Evolutionary conservation across 2,113 vertebrate species (phyloP), one percentile per base, ranked within the genome.

Genomic region (Pycnonotus jocosus): DNA sequence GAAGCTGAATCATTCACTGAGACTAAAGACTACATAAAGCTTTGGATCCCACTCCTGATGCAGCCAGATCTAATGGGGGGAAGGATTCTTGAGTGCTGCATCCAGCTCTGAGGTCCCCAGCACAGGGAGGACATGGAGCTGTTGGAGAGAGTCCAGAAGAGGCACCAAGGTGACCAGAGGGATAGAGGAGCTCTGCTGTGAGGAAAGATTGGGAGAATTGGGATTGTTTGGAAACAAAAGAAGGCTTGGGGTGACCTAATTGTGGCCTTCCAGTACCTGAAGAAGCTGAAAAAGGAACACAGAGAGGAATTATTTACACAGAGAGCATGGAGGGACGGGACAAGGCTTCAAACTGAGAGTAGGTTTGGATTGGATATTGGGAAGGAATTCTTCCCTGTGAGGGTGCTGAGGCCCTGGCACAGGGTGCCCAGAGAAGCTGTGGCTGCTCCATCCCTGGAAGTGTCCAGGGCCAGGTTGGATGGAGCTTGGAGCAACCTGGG

Each of bases 361-460:
- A 25, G 20, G 21, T 17, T 68, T 53, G 8, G 33, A n/a, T 15
- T 3, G 17, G 24, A 68, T n/a, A 18, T 12, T 31, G 0, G 11
- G 24, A 45, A 81, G 16, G 7, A 60, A 53, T 73, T 58, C 6
- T 20, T 45, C 23, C 27, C 37, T 51, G 10, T 1, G 12, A 73
- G 19, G 22, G 1, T 57, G 31, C 1, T 0, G 28, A 57, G 23
- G 33, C 7, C 23, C 51, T 45, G 45, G 51, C 6, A 38, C 5
- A 21, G 15, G 1, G 0, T n/a, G 0, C 2, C 31, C 23, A n/a
- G 45, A n/a, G 3, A 28, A 51, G 21, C n/a, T 76, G 62, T 48
- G 54, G 17, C n/a, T 76, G n/a, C 5, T 2, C 4, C 40, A 61
- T 35, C 21, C n/a, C n/a, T 69, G 38, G n/a, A 12, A 76, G 9